Base-by-base conservation (phyloP, 2,113 vertebrate species). In the Carlito syrichta region DNA sequence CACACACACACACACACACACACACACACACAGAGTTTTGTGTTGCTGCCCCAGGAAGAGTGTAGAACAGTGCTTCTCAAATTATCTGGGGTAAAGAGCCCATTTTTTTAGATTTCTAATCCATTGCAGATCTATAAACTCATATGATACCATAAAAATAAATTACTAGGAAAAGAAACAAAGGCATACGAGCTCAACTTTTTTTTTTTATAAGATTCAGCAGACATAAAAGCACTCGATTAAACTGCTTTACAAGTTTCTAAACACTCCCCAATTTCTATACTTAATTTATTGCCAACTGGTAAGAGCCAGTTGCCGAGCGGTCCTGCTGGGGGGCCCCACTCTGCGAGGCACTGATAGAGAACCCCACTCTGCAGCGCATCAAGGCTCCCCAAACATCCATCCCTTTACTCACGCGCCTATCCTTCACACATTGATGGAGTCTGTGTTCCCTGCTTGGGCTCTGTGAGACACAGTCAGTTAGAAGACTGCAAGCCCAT, bases 71-170 rank as follows among this genome's bases (percentile, higher is more conserved):
- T 19, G 13, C 30, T 89, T 92, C 92, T 91, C 60, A 77, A 85
- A 81, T 38, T 71, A 38, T 78, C 50, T 62, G 40, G 40, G 19
- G 17, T 63, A 35, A 66, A 48, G 76, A 22, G 60, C 27, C 25
- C 25, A 40, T 27, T n/a, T 40, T 89, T 91, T 86, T 63, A 40
- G 68, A 68, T 56, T 76, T 83, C 54, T 27, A 69, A 62, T 62
- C 43, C 69, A 62, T n/a, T 85, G 22, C 32, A 90, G 73, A 86
- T 13, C 30, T 91, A 71, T 43, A 38, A 19, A 58, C 56, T 71
- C 45, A n/a, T 77, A 87, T 92, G 94, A 43, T 38, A n/a, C 25
- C 74, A 62, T 69, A 56, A 79, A 92, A 89, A 85, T 54, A 71
- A 87, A 58, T 58, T 38, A 73, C 82, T 45, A 81, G 52, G 16